phyloP scores from a whole-genome alignment of 2,113 vertebrate genomes.

The Eupsittula cactorum region DNA sequence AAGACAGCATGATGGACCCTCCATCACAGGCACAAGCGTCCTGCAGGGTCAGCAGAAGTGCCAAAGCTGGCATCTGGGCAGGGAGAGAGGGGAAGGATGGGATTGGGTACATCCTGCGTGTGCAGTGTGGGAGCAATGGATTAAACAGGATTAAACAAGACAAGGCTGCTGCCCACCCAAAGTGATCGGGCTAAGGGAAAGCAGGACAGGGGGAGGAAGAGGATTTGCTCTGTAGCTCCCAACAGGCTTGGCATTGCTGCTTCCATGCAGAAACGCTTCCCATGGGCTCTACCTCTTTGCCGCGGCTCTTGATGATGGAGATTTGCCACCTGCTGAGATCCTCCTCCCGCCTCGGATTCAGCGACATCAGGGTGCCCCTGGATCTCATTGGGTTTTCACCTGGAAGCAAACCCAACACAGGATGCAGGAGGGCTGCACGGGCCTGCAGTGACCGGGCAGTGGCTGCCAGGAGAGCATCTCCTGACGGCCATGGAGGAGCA shows the following conservation, averaged over 20 bases:
- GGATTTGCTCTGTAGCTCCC: not conserved
- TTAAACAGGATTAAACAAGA: not conserved
- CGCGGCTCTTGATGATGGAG: not conserved
- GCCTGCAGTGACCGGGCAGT: accelerated
- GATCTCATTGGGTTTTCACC: not conserved
- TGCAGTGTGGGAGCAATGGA: not conserved
- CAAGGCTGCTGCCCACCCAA: not conserved
- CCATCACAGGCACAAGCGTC: not conserved
- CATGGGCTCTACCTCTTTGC: constrained; percentile 35
- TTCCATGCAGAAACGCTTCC: accelerated
- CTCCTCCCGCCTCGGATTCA: not conserved
- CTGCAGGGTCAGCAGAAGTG: accelerated
- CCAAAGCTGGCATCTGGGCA: not conserved
- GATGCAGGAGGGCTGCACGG: not conserved
- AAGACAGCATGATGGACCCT: not conserved
- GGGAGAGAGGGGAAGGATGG: not conserved
- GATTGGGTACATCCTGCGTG: accelerated
- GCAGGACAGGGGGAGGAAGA: not conserved
- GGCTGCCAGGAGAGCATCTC: not conserved
- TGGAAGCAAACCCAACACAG: not conserved
- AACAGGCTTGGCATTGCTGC: not conserved
- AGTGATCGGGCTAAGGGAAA: not conserved
- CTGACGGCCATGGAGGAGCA: accelerated
- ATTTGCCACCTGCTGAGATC: constrained; percentile 11
- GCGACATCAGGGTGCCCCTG: not conserved